A percentile compares a stretch with the other conserved stretches of the same genome.
Conservation (phyloP, 2,797 vertebrate genomes). For the Gadopsis bispinosus region DNA sequence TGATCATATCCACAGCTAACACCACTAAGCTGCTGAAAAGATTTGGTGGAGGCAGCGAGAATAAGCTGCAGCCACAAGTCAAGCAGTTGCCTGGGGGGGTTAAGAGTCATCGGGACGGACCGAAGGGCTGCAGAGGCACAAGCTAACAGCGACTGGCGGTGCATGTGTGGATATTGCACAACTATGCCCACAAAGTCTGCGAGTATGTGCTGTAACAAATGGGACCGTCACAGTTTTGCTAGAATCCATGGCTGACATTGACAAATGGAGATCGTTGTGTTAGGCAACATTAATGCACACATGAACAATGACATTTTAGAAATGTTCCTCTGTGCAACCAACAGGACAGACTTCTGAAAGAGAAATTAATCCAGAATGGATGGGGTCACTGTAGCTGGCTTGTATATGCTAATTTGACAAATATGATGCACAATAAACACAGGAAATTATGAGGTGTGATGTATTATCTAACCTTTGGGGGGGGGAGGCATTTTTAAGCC, state of each 20-base stretch:
- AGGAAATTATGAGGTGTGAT: conserved; percentile 19
- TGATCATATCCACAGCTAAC: conserved; percentile 30
- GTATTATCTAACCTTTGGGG: neutral
- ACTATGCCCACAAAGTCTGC: conserved; percentile 33
- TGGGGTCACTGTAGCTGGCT: conserved; percentile 3
- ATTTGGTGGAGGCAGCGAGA: conserved; percentile 34
- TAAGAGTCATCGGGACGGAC: conserved; percentile 43
- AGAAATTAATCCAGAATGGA: conserved; percentile 35
- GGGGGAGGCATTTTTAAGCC: neutral
- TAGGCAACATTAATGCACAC: conserved; percentile 49
- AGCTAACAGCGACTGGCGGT: conserved; percentile 24
- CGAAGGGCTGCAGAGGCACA: conserved; percentile 21
- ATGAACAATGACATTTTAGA: conserved; percentile 54
- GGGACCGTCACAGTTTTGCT: conserved; percentile 47
- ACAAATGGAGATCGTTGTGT: conserved; percentile 63
- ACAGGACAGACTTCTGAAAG: conserved; percentile 42
- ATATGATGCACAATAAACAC: conserved; percentile 21
- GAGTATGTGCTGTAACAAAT: conserved; percentile 52
- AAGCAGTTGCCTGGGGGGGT: conserved; percentile 38
- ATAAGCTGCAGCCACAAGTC: conserved; percentile 47
- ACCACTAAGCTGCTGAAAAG: conserved; percentile 21
- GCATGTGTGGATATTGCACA: conserved; percentile 40
- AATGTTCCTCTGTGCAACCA: conserved; percentile 38
- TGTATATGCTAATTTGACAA: conserved; percentile 42
- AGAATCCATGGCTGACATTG: conserved; percentile 56